A percentile compares a stretch with the other conserved stretches of the same genome.
These are phyloP conservation scores for Marmota monax DNA, from an alignment of 2,113 vertebrate species.

Conservation along the genomic window DNA sequence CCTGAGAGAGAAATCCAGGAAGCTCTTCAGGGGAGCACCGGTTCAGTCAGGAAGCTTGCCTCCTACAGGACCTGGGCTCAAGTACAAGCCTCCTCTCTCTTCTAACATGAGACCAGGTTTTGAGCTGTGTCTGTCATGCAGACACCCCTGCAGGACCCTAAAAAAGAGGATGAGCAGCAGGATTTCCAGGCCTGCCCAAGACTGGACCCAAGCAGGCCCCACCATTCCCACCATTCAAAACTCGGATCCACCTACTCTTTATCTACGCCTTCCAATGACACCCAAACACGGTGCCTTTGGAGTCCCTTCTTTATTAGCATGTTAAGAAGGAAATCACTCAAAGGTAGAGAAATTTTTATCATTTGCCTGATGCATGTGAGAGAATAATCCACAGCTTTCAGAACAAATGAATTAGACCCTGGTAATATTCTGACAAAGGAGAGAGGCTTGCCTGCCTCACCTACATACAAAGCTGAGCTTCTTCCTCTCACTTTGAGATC, in stretches of 20 bases:
- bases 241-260: not conserved
- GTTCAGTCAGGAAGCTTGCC: not conserved
- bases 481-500: not conserved
- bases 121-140: not conserved
- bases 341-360: not conserved
- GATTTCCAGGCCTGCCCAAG: not conserved
- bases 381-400: not conserved
- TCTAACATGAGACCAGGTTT: fast-evolving
- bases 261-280: not conserved
- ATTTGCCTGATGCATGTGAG: not conserved
- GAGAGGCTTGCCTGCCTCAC: not conserved
- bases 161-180: not conserved
- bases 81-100: not conserved
- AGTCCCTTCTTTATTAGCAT: not conserved
- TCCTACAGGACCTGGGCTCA: not conserved
- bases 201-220: not conserved
- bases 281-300: not conserved
- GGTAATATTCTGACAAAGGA: not conserved
- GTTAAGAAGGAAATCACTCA: constrained; percentile 41
- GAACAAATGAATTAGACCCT: not conserved
- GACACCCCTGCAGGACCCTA: fast-evolving
- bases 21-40: not conserved
- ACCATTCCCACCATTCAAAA: not conserved
- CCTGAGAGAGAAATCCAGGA: not conserved
- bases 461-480: not conserved